Base-by-base conservation (phyloP, 1,140 invertebrate species). In the Hormaphis cornu region DNA sequence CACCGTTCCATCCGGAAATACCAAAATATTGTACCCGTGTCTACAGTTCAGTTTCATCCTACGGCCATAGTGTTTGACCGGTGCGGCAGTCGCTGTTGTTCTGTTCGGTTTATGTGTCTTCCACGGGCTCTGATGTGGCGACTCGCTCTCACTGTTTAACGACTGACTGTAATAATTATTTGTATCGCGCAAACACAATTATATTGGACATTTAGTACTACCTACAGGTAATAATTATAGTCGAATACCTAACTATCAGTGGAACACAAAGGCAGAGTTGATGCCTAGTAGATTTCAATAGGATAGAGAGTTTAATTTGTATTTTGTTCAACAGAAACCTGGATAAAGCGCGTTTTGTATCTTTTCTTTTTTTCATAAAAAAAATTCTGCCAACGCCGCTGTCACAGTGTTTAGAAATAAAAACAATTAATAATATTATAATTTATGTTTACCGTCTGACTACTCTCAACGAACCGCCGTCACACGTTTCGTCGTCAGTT, bases 41-140 rank as follows among this genome's bases (percentile, higher is more conserved):
- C 81, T 76, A 71, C 80, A 85, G 73, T 80, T 82, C 3, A 86
- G 74, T 73, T 82, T 81, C 77, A 84, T 82, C 73, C 74, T 71
- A 26, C 58, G 69, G 14, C 74, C 75, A 69, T 75, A 75, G 42
- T 75, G 72, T 37, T 48, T 63, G 1, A 54, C 35, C 14, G 7
- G 12, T n/a, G 10, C 18, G n/a, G n/a, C 1, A 14, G 20, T 24
- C 3, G 22, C 8, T 46, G 42, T 8, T 46, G 42, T 46, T 5
- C 6, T 30, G 35, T 18, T 33, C 35, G 33, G 20, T 48, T 48
- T 66, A 30, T 50, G 44, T 24, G 16, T 33, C 9, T 66, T 30
- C 9, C 22, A 8, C 7, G 37, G 24, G 28, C 5, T 48, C 20
- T 35, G n/a, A 30, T 2, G 6, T 22, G 28, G 20, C 16, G 26